Evolutionary conservation across 1,140 invertebrate genomes (phyloP), one percentile per base, ranked within the genome.

Genomic region (Zaprionus ornatus): DNA sequence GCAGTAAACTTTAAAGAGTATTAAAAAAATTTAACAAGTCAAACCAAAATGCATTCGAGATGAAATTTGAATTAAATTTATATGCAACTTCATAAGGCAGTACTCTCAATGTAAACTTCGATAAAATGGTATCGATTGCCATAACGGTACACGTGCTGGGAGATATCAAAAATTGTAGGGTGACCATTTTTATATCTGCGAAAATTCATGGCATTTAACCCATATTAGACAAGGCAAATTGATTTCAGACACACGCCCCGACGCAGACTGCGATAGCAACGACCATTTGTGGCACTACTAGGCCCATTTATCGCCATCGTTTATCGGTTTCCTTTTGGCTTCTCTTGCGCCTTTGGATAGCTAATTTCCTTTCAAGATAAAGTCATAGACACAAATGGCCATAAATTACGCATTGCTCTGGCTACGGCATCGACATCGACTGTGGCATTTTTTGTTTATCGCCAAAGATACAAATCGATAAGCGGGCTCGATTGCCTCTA

Each of bases 301-400:
- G 29, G 60, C 55, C 64, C 64, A 78, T 80, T 85, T 76, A 86
- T 68, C 79, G 79, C 7, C 15, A 21, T 50, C 45, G 54, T 59
- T 61, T 77, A 67, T 80, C 74, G 67, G 17, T 25, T 52, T 50
- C 17, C n/a, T 40, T 42, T 54, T 37, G 35, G 17, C 40, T 29
- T 80, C 62, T 56, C 35, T 68, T 70, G 48, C 45, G 73, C 66
- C 29, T 59, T 62, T 71, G 74, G 62, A 73, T 62, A 79, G 81
- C 84, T 78, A 87, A 87, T 87, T 90, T 88, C 85, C 85, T 87
- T 87, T 90, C 80, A 80, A 87, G 85, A 90, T 90, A 87, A 87
- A 83, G 67, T 72, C 83, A 66, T 82, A 88, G 79, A 45, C 69
- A 29, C 45, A 86, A 77, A 80, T 83, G 80, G 71, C 85, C 84